Evolutionary conservation across 2,113 vertebrate species (phyloP).

Genomic region (Nyctibius bracteatus): DNA sequence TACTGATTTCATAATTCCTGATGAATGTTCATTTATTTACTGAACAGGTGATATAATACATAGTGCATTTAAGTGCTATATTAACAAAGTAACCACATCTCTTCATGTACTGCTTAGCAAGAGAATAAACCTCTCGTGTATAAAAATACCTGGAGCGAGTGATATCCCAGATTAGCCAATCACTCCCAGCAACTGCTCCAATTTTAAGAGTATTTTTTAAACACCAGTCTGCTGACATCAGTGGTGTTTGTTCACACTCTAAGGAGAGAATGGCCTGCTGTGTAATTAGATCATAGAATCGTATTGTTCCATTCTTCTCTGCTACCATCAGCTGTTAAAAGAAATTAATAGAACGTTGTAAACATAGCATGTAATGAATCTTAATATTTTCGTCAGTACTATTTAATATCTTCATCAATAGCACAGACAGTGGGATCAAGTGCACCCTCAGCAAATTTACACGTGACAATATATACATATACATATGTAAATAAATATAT

Average conservation of each 20-base stretch:
- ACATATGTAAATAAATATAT: too few species aligned
- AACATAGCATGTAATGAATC: not conserved
- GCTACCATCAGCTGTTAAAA: constrained; percentile 90
- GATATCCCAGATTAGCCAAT: constrained; percentile 98
- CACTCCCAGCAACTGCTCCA: constrained; percentile 91
- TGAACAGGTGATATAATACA: not conserved
- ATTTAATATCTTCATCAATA: not conserved
- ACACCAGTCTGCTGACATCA: constrained; percentile 97
- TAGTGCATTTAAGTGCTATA: not conserved
- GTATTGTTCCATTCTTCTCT: constrained; percentile 90
- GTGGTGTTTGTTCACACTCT: constrained; percentile 84
- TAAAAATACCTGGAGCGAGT: constrained; percentile 87
- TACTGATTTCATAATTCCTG: not conserved
- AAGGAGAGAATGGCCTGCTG: constrained; percentile 94
- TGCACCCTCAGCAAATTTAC: not conserved
- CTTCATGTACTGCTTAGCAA: not conserved
- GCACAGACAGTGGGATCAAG: not conserved
- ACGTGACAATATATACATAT: too few species aligned
- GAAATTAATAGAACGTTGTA: not conserved
- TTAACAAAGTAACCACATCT: not conserved
- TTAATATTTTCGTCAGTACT: not conserved
- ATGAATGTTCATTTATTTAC: not conserved
- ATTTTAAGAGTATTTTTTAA: constrained; percentile 92
- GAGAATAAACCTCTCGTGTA: not conserved
- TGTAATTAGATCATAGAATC: constrained; percentile 91